phyloP scores from a whole-genome alignment of 1,140 invertebrate genomes.

The Cryptotermes secundus region DNA sequence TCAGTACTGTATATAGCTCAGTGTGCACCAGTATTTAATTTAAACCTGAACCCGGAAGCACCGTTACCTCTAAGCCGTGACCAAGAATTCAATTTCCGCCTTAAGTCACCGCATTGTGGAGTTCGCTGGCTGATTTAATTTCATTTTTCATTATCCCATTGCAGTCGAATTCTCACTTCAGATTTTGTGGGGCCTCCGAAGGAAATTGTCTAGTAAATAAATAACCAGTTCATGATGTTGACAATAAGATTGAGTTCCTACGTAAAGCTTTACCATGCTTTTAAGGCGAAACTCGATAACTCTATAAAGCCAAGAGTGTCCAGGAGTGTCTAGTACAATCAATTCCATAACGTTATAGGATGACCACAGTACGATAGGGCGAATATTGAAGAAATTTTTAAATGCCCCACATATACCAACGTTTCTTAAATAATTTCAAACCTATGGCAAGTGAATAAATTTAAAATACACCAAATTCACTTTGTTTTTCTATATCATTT shows the following conservation, averaged over 20 bases:
- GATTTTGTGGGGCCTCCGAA: background rate
- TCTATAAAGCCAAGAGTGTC: background rate
- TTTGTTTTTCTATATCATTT: too few species aligned
- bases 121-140: too few species aligned
- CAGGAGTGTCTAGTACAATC: background rate
- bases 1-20: too few species aligned
- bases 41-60: too few species aligned
- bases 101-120: background rate
- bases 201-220: background rate
- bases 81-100: background rate
- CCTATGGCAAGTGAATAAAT: too few species aligned
- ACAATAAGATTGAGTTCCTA: background rate
- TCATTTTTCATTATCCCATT: background rate
- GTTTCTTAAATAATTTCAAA: too few species aligned
- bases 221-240: background rate
- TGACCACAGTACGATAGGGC: background rate
- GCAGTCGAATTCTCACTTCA: background rate
- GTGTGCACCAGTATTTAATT: too few species aligned
- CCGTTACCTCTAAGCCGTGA: too few species aligned
- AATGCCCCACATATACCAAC: too few species aligned
- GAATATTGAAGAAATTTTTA: too few species aligned
- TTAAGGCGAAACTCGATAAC: slow-evolving; percentile 10
- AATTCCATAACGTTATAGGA: background rate
- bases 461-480: too few species aligned
- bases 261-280: slow-evolving; percentile 11